Conservation (phyloP, 2,797 vertebrate species). For the Malacoctenus gilli region DNA sequence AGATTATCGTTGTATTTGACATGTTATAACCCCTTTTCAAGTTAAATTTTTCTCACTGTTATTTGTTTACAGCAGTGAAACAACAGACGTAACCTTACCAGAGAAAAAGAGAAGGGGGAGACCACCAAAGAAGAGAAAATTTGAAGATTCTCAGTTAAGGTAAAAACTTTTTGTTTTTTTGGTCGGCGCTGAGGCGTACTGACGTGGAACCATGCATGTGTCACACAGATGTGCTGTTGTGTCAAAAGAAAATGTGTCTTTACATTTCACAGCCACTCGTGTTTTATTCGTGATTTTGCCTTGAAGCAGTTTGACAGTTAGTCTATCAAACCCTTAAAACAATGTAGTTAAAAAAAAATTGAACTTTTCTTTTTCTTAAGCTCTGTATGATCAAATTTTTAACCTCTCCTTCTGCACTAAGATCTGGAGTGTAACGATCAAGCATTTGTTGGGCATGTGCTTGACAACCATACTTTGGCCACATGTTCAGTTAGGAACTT, state of each 20-base stretch:
- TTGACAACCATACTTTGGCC: too few species aligned
- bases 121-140: constrained; percentile 91
- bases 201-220: constrained; percentile 13
- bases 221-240: constrained; percentile 14
- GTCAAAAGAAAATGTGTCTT: constrained; percentile 9
- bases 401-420: too few species aligned
- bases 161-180: constrained; percentile 44
- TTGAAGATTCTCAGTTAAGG: constrained; percentile 84
- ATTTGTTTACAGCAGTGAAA: constrained; percentile 60
- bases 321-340: too few species aligned
- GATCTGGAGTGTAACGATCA: too few species aligned
- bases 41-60: constrained; percentile 16
- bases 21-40: constrained; percentile 28
- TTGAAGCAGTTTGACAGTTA: neutral
- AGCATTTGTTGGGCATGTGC: too few species aligned
- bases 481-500: too few species aligned
- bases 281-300: neutral
- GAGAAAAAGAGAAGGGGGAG: constrained; percentile 89
- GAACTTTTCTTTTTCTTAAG: too few species aligned
- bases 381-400: too few species aligned
- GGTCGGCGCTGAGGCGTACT: neutral
- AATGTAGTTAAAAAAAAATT: too few species aligned
- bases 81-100: constrained; percentile 57
- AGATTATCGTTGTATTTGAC: constrained; percentile 29
- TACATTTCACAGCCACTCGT: neutral